A percentile compares a stretch with the other conserved stretches of the same genome.
Conservation (phyloP, 2,113 vertebrate species). For the Phyllostomus discolor region DNA sequence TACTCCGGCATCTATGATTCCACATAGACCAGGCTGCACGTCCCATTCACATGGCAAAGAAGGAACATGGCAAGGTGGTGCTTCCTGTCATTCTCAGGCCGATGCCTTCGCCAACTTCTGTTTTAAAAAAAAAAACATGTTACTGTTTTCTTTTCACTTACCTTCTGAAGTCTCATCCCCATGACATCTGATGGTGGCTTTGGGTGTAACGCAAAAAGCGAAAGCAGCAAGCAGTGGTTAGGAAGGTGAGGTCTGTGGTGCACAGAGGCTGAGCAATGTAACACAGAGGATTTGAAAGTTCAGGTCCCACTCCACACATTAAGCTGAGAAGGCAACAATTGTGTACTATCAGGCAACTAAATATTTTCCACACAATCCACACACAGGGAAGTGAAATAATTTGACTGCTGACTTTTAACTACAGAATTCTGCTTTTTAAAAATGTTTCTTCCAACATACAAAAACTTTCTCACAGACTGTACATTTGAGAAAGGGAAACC, state of each 20-base stretch:
- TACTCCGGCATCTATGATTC: neutral
- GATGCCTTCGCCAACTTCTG: neutral
- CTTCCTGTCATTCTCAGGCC: neutral
- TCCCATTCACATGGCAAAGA: neutral
- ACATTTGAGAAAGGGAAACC: neutral
- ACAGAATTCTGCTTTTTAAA: neutral
- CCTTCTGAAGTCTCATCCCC: conserved; percentile 32
- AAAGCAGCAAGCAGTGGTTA: conserved; percentile 57
- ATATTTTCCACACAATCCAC: neutral
- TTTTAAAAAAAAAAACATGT: conserved; percentile 1
- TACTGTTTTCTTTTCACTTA: conserved; percentile 56
- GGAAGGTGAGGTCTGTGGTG: conserved; percentile 70
- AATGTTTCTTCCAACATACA: neutral
- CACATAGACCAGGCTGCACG: neutral
- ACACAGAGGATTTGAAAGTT: neutral
- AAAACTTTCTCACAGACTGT: neutral
- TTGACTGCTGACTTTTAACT: neutral
- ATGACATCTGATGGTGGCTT: conserved; percentile 36
- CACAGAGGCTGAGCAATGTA: neutral
- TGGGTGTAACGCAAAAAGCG: conserved; percentile 56
- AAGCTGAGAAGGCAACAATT: conserved; percentile 71
- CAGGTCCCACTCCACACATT: conserved; percentile 42
- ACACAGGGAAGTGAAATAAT: neutral
- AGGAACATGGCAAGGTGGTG: neutral
- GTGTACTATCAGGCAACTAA: conserved; percentile 15